A percentile compares a stretch with the other conserved stretches of the same genome.
Evolutionary conservation across 37 sponge, comb jelly and placozoan species (phyloP).

Genomic region (Hexactinellida sp.): DNA sequence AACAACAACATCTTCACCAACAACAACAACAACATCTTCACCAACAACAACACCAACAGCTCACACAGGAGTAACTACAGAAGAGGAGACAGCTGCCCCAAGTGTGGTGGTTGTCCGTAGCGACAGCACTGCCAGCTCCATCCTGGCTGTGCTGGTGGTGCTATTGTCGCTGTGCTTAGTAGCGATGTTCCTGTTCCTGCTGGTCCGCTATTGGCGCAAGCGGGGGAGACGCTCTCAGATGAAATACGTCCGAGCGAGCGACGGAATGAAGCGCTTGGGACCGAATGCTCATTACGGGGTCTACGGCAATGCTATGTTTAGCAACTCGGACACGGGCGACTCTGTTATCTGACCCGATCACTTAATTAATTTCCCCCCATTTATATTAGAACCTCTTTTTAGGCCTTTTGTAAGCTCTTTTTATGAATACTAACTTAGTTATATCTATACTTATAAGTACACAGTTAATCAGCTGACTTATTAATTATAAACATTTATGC

Average conservation of each 20-base stretch:
- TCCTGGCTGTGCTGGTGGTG: not conserved
- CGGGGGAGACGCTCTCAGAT: not conserved
- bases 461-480: too few species aligned
- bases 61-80: not conserved
- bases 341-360: not conserved
- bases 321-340: not conserved
- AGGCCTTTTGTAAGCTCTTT: not conserved
- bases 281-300: not conserved
- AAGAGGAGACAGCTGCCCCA: not conserved
- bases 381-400: not conserved
- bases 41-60: not conserved
- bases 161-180: not conserved
- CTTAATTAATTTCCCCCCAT: not conserved
- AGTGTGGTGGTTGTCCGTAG: not conserved
- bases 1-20: not conserved
- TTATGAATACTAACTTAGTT: not conserved
- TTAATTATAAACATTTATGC: too few species aligned
- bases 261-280: not conserved
- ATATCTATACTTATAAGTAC: not conserved
- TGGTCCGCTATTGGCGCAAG: not conserved
- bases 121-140: not conserved
- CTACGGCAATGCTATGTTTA: not conserved
- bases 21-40: not conserved
- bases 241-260: not conserved
- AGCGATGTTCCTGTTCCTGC: not conserved